A percentile compares a stretch with the other conserved stretches of the same genome.
Conservation (phyloP, 2,113 vertebrate genomes). For the Hippocampus abdominalis region DNA sequence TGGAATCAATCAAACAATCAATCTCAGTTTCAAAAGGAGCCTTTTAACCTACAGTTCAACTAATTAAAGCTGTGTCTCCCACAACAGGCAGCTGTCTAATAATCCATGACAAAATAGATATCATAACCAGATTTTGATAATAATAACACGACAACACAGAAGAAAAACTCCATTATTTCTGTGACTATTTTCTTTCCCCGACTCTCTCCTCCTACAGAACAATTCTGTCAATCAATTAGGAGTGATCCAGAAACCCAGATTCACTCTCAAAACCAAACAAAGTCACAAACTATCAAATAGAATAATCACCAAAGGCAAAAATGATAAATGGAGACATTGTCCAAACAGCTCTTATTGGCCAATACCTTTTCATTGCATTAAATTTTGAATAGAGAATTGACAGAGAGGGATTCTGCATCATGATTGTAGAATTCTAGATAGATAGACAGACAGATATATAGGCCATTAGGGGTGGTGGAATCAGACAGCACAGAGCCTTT, state of each 20-base stretch:
- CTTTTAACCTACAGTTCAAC: too few relatives aligned
- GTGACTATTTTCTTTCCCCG: too few relatives aligned
- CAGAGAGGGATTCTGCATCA: background rate
- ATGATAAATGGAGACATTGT: background rate
- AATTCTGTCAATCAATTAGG: too few relatives aligned
- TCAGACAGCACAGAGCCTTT: conserved; percentile 68
- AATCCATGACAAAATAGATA: too few relatives aligned
- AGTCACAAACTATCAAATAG: background rate
- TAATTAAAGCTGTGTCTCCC: too few relatives aligned
- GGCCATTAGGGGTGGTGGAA: conserved; percentile 22
- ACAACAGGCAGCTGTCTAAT: too few relatives aligned
- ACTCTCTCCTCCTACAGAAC: too few relatives aligned
- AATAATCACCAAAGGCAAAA: background rate
- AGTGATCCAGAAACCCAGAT: background rate
- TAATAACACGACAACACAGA: too few relatives aligned
- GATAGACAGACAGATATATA: background rate
- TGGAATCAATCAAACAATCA: too few relatives aligned
- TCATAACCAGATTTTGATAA: too few relatives aligned
- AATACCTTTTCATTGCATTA: background rate
- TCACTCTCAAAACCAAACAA: background rate
- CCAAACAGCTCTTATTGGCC: background rate
- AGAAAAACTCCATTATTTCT: too few relatives aligned
- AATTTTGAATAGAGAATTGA: background rate
- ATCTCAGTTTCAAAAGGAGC: too few relatives aligned
- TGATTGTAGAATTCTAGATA: background rate